A percentile compares a stretch with the other conserved stretches of the same genome.
Conservation (phyloP, 2,888 invertebrate species). For the Hypolimnas misippus region DNA sequence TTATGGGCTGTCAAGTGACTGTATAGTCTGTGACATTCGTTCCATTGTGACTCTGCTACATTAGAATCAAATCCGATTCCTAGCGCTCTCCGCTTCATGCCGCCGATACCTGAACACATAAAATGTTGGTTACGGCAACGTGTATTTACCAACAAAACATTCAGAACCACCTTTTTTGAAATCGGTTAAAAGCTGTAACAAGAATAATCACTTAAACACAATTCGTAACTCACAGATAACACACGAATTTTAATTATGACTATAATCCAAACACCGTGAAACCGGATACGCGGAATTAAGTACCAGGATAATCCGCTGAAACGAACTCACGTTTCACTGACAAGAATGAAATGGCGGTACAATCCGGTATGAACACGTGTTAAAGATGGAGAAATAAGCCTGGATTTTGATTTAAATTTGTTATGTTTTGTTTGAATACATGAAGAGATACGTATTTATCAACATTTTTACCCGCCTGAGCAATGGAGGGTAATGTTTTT, state of each 20-base stretch:
- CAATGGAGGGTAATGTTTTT: too few relatives aligned
- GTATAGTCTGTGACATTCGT: too few relatives aligned
- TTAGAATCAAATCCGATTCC: too few relatives aligned
- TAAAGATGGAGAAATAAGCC: constrained; percentile 3
- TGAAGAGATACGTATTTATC: background rate
- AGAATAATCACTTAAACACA: background rate
- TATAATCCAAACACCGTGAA: background rate
- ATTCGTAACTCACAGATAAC: background rate
- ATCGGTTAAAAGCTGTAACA: background rate
- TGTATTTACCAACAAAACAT: too few relatives aligned
- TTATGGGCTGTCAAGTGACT: too few relatives aligned
- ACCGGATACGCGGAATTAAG: background rate
- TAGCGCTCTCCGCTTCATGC: too few relatives aligned
- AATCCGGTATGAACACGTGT: background rate
- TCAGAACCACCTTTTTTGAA: background rate
- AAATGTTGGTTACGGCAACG: too few relatives aligned
- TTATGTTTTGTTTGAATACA: too few relatives aligned
- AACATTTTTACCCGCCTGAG: too few relatives aligned
- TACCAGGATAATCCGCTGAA: background rate
- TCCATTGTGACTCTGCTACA: too few relatives aligned
- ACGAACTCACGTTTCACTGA: background rate
- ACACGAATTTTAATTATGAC: constrained; percentile 4
- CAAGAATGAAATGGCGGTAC: background rate
- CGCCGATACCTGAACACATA: too few relatives aligned
- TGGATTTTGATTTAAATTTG: background rate